These are phyloP conservation scores for Acropternis orthonyx DNA, from an alignment of 2,797 vertebrate genomes.

Conservation along the genomic window DNA sequence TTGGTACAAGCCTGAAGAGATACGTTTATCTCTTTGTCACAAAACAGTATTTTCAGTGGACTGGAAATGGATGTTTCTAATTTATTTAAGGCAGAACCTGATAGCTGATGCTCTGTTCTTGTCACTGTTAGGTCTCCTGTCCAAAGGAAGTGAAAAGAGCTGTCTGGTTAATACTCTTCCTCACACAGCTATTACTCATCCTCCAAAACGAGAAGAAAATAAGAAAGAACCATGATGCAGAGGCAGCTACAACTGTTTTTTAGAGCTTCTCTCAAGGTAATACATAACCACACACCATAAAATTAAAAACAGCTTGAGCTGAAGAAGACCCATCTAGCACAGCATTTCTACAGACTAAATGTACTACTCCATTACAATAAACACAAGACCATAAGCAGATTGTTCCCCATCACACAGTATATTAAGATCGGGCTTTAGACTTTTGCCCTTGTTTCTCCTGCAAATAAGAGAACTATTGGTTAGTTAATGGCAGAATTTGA, in stretches of 20 bases:
- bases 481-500: not conserved
- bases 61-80: not conserved
- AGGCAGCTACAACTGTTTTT: not conserved
- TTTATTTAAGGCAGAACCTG: not conserved
- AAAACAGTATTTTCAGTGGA: not conserved
- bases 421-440: not conserved
- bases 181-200: not conserved
- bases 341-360: not conserved
- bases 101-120: not conserved
- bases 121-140: not conserved
- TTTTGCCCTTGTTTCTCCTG: not conserved
- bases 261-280: not conserved
- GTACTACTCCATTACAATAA: not conserved
- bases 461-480: not conserved
- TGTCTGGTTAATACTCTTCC: not conserved
- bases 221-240: not conserved
- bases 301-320: not conserved
- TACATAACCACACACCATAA: not conserved
- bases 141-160: not conserved
- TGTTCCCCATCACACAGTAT: not conserved
- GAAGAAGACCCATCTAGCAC: not conserved
- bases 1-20: not conserved
- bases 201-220: not conserved
- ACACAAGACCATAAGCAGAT: not conserved
- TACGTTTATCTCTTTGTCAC: not conserved